These are phyloP conservation scores for Sebastes flavidus DNA, from an alignment of 2,797 vertebrate genomes.

Conservation along the genomic window DNA sequence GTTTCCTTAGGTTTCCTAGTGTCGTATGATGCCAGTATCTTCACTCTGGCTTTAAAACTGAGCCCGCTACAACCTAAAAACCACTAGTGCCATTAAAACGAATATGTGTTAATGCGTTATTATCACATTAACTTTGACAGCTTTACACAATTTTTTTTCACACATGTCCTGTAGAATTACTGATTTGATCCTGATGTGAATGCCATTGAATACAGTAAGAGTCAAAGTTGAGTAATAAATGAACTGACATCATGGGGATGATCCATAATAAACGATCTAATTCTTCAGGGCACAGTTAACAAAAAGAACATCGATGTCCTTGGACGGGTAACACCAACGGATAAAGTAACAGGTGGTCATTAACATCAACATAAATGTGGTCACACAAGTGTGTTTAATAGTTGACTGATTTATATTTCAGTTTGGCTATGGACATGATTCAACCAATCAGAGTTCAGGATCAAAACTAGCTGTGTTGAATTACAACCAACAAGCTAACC, in stretches of 20 bases:
- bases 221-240: not conserved
- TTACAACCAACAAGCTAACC: slow-evolving; percentile 15
- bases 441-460: slow-evolving; percentile 7
- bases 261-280: not conserved
- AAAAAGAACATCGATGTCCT: not conserved
- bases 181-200: not conserved
- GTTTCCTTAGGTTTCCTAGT: too few relatives aligned
- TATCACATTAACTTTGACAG: too few relatives aligned
- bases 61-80: too few relatives aligned
- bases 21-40: too few relatives aligned
- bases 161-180: not conserved
- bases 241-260: not conserved
- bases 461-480: slow-evolving; percentile 10
- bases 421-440: not conserved
- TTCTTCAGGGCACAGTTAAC: not conserved
- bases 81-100: too few relatives aligned
- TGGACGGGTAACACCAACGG: not conserved
- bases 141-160: not conserved
- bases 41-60: too few relatives aligned
- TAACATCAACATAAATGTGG: not conserved
- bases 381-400: not conserved
- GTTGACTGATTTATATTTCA: not conserved
- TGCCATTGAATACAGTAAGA: not conserved
- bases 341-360: not conserved
- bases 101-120: too few relatives aligned